Conservation (phyloP, 2,888 invertebrate genomes). For the Sminthurides aquaticus region DNA sequence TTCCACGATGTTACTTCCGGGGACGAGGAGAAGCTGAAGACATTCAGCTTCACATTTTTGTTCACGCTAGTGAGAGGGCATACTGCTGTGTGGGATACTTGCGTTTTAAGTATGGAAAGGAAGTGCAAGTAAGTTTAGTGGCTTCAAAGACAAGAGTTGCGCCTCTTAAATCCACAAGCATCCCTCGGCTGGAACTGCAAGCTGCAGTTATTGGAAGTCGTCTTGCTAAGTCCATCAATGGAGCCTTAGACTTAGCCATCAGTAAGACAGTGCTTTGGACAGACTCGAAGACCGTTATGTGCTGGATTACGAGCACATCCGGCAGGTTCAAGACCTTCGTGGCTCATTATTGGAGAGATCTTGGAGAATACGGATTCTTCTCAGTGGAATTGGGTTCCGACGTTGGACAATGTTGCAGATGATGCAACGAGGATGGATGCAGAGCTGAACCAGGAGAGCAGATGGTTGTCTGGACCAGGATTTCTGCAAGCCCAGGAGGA, state of each 20-base stretch:
- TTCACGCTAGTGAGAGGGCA: background rate
- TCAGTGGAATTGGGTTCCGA: background rate
- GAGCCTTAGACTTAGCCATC: background rate
- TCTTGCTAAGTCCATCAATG: background rate
- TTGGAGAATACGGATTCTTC: background rate
- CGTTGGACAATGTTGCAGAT: background rate
- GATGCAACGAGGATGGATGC: background rate
- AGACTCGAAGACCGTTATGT: background rate
- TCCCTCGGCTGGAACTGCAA: slow-evolving; percentile 11
- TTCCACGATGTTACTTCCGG: slow-evolving; percentile 19
- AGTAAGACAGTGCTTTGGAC: background rate
- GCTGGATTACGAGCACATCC: background rate
- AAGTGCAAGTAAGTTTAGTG: background rate
- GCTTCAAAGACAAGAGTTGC: slow-evolving; percentile 3
- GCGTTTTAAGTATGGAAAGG: background rate
- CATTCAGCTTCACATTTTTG: slow-evolving; percentile 9
- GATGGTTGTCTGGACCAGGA: background rate
- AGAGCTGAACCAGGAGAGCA: background rate
- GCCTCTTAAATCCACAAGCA: background rate
- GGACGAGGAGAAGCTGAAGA: background rate
- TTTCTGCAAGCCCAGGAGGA: background rate
- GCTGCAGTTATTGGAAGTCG: slow-evolving; percentile 8
- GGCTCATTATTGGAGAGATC: background rate
- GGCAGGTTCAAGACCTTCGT: background rate
- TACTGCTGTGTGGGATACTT: slow-evolving; percentile 9